These are phyloP conservation scores for Bubo scandiacus DNA, from an alignment of 2,113 vertebrate species.

Conservation along the genomic window DNA sequence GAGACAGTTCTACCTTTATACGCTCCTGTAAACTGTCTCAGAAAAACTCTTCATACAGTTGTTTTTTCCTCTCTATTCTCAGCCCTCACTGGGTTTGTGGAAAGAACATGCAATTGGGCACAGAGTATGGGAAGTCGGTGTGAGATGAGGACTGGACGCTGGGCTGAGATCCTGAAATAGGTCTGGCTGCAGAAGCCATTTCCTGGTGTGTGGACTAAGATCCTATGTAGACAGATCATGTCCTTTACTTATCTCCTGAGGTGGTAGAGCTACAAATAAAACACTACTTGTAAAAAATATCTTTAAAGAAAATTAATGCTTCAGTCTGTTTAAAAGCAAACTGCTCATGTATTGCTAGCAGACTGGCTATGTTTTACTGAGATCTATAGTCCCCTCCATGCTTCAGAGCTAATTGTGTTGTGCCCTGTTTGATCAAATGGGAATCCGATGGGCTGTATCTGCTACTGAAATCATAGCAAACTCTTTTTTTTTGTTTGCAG, in stretches of 20 bases:
- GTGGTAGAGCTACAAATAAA: neutral
- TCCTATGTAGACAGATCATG: neutral
- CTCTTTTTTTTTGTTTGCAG: neutral
- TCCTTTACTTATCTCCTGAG: neutral
- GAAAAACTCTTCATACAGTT: neutral
- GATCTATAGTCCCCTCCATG: neutral
- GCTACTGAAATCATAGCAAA: constrained; percentile 15
- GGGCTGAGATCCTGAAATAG: constrained; percentile 15
- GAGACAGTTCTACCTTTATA: constrained; percentile 43
- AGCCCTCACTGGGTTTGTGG: neutral
- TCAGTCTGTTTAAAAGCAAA: constrained; percentile 4
- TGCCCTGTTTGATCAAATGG: neutral
- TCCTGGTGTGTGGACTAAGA: neutral
- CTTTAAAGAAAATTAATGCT: constrained; percentile 19
- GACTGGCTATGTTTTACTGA: constrained; percentile 12
- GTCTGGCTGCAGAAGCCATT: neutral
- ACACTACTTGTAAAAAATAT: neutral
- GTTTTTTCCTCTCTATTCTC: constrained; percentile 19
- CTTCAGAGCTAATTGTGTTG: constrained; percentile 15
- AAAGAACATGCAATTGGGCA: constrained; percentile 33
- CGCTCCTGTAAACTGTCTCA: neutral
- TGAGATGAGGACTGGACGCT: neutral
- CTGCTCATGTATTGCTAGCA: neutral
- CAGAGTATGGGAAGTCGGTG: neutral
- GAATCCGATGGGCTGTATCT: neutral